A percentile compares a stretch with the other conserved stretches of the same genome.
Conservation (phyloP, 2,888 invertebrate genomes). For the Zhuqinia jingwanae region DNA sequence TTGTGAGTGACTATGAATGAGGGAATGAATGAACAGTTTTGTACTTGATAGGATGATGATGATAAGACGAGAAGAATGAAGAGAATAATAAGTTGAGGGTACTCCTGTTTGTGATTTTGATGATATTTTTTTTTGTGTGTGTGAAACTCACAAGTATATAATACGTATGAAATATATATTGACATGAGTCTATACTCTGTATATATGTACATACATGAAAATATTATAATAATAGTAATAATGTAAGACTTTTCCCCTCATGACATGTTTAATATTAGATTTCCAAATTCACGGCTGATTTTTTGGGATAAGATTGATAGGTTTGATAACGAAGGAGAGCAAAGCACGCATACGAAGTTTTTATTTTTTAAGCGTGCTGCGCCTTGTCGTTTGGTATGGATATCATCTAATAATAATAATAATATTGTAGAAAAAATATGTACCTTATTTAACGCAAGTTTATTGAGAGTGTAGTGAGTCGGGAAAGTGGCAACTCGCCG, state of each 20-base stretch:
- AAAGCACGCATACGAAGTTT: too few species aligned
- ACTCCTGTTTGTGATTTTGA: conserved; percentile 28
- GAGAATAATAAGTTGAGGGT: conserved; percentile 45
- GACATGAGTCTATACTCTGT: not conserved
- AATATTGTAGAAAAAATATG: too few species aligned
- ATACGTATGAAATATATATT: not conserved
- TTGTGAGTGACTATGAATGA: conserved; percentile 48
- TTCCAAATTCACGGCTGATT: conserved; percentile 50
- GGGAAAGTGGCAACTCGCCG: not conserved
- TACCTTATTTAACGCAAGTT: not conserved
- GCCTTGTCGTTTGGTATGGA: too few species aligned
- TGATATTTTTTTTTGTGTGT: conserved; percentile 47
- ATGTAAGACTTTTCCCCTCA: not conserved
- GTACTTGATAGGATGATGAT: conserved; percentile 35
- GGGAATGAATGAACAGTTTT: conserved; percentile 37
- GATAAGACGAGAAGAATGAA: conserved; percentile 3
- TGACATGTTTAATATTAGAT: conserved; percentile 63
- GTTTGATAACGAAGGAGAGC: conserved; percentile 33
- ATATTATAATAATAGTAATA: too few species aligned
- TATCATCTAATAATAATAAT: too few species aligned
- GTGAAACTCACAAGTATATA: conserved; percentile 11
- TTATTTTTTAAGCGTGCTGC: too few species aligned
- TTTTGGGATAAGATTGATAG: conserved; percentile 56
- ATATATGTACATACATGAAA: too few species aligned
- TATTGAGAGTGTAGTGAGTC: not conserved